Evolutionary conservation across 2,888 invertebrate genomes (phyloP).

Genomic region (Cactoblastis cactorum): DNA sequence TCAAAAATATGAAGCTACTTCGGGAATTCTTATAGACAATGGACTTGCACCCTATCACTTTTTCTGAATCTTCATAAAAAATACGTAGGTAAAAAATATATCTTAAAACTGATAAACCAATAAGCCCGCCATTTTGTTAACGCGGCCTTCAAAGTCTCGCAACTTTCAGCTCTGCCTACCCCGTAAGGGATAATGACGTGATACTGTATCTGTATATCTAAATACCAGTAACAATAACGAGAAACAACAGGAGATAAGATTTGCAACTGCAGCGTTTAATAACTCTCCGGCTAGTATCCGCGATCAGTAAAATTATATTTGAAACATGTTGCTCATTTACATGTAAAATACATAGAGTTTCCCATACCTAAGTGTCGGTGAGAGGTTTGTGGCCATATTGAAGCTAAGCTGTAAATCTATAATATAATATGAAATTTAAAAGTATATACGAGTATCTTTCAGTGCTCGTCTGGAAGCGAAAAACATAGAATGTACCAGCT

Average conservation of each 20-base stretch:
- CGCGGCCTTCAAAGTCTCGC: no score
- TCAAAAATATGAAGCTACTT: no score
- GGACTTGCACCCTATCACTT: no score
- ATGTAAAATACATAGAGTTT: conserved; percentile 8
- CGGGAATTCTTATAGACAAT: no score
- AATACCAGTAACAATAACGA: neutral
- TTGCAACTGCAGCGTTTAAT: neutral
- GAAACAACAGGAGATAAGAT: neutral
- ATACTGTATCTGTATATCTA: neutral
- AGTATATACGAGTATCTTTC: neutral
- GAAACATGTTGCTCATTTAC: conserved; percentile 7
- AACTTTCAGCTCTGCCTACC: no score
- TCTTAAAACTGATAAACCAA: no score
- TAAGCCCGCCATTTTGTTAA: no score
- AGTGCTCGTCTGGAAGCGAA: no score
- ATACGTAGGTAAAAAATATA: no score
- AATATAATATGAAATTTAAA: neutral
- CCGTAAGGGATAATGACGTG: no score
- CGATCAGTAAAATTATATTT: conserved; percentile 9
- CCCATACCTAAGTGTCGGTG: conserved; percentile 43
- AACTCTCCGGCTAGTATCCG: neutral
- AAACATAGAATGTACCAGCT: neutral
- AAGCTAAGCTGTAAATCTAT: conserved; percentile 13
- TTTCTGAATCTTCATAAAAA: no score
- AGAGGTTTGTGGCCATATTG: conserved; percentile 14